These are phyloP conservation scores for Microcebus lehilahytsara DNA, from an alignment of 2,113 vertebrate species.

Conservation along the genomic window DNA sequence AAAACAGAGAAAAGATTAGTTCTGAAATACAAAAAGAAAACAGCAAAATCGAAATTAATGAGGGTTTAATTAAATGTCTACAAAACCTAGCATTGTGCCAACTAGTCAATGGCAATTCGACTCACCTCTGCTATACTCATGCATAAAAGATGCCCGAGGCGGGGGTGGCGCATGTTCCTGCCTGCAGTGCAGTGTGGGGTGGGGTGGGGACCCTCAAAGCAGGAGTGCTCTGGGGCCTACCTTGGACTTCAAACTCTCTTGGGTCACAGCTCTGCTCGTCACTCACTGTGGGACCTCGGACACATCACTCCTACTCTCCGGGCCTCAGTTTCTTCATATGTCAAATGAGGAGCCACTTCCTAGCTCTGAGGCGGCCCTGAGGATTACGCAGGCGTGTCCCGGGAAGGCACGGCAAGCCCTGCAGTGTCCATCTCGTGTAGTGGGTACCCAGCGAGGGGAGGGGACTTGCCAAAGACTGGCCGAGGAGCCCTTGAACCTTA, in stretches of 20 bases:
- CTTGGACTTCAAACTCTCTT: neutral
- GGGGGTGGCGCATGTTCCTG: neutral
- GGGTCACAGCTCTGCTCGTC: neutral
- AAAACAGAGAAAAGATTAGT: neutral
- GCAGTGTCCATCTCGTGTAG: neutral
- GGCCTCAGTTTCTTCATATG: neutral
- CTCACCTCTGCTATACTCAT: neutral
- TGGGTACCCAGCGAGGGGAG: neutral
- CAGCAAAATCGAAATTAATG: slow-evolving; percentile 45
- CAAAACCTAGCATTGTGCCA: neutral
- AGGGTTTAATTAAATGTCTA: slow-evolving; percentile 56
- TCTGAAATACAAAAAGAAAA: slow-evolving; percentile 53
- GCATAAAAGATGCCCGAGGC: neutral
- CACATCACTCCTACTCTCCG: neutral
- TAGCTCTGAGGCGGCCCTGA: neutral
- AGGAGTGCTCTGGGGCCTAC: rapidly evolving
- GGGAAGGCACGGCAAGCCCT: rapidly evolving
- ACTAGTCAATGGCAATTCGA: neutral
- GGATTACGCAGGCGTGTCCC: neutral
- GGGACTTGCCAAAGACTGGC: neutral
- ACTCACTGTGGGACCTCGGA: neutral
- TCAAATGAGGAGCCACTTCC: neutral
- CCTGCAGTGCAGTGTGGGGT: rapidly evolving
- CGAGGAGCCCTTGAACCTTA: neutral
- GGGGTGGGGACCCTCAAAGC: neutral